phyloP scores from a whole-genome alignment of 1,140 invertebrate species.

The Paramacrobiotus metropolitanus region DNA sequence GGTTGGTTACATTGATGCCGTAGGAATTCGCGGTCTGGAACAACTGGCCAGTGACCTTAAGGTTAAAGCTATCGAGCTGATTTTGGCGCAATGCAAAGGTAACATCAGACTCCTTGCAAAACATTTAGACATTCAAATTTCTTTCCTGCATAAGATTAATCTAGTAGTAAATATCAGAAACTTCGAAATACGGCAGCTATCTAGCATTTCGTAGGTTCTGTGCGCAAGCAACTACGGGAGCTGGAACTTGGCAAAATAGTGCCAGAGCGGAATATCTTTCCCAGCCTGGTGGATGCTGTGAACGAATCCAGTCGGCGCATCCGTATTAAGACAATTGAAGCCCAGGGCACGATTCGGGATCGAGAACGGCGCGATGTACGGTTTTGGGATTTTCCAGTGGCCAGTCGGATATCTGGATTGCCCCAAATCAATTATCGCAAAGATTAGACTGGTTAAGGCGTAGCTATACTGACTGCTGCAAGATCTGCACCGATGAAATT shows the following conservation, averaged over 20 bases:
- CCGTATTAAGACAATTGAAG: not conserved
- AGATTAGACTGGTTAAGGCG: too few species aligned
- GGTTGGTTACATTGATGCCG: not conserved
- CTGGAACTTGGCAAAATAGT: not conserved
- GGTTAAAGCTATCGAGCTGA: not conserved
- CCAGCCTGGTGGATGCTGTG: constrained; percentile 3
- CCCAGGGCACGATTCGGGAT: not conserved
- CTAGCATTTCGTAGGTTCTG: not conserved
- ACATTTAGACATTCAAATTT: too few species aligned
- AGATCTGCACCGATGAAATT: too few species aligned
- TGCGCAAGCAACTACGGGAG: not conserved
- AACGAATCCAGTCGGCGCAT: not conserved
- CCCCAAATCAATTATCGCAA: not conserved
- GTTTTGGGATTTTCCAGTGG: not conserved
- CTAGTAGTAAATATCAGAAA: too few species aligned
- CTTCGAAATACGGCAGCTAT: too few species aligned
- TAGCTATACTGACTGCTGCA: too few species aligned
- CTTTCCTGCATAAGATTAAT: too few species aligned
- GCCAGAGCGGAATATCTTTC: not conserved
- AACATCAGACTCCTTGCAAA: not conserved
- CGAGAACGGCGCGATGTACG: not conserved
- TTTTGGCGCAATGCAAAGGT: not conserved
- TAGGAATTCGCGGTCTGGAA: not conserved
- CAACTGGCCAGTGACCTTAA: not conserved
- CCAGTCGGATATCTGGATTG: not conserved